Base-by-base conservation (phyloP, 2,797 vertebrate species). In the Gouania willdenowi region DNA sequence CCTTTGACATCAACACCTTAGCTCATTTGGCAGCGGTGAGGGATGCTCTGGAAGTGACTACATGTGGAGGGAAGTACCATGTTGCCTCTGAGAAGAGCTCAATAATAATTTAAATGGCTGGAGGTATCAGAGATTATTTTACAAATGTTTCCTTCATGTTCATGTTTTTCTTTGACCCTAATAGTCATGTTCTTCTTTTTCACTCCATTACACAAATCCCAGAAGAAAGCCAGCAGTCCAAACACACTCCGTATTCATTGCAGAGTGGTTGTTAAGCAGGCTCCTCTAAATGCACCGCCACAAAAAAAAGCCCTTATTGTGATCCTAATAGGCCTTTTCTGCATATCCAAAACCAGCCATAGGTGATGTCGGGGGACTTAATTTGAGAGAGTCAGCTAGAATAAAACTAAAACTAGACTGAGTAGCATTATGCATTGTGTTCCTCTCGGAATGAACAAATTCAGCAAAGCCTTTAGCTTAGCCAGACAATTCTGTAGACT, bases 331-430 rank as follows among this genome's bases (percentile, higher is more conserved):
- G 65, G 33, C 56, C 36, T 41, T 51, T 41, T 42, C 41, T 42
- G 19, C 42, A 71, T 45, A 19, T 51, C 56, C 24, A 38, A 52
- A 72, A 44, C 21, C 59, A 54, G 70, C 66, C 48, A 41, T 15
- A 40, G 55, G 64, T 38, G 5, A 60, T 33, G 52, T 71, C 55
- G 22, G 27, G 65, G 59, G 66, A 63, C 68, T 76, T 77, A 51
- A 79, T 82, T 76, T 73, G 63, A 61, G 65, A 66, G 51, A 75
- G 40, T 55, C 18, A n/a, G n/a, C n/a, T 19, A 13, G 33, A 34
- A 55, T 84, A 84, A 87, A 69, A 66, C 58, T 53, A 45, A 67
- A 77, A 84, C 67, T 76, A 37, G 64, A 75, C 81, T 78, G 69
- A 83, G 66, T 27, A 64, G 55, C 36, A 62, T 78, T 61, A 86